Conservation (phyloP, 1,140 invertebrate species). For the Steinernema feltiae region DNA sequence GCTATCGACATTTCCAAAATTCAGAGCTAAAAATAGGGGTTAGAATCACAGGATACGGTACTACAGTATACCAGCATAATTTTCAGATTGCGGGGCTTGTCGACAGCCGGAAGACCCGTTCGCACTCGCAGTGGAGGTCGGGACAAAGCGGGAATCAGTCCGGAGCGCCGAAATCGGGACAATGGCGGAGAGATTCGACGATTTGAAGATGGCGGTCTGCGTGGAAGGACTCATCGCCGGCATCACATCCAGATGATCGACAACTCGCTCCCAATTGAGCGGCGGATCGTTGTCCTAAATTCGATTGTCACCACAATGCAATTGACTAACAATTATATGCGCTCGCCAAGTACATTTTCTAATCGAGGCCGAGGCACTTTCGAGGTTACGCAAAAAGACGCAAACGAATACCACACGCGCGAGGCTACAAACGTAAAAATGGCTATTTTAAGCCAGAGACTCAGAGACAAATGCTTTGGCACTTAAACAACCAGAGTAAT, state of each 20-base stretch:
- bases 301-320: not conserved
- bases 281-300: constrained; percentile 8
- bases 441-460: not conserved
- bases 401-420: too few species aligned
- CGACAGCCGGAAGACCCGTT: not conserved
- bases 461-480: not conserved
- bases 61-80: too few species aligned
- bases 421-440: too few species aligned
- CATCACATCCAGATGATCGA: not conserved
- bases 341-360: not conserved
- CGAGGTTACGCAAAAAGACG: not conserved
- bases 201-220: not conserved
- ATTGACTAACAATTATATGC: not conserved
- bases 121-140: not conserved
- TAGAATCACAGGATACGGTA: too few species aligned
- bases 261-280: not conserved
- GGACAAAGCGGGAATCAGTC: constrained; percentile 3
- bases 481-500: constrained; percentile 14
- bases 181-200: not conserved
- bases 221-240: not conserved
- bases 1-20: constrained; percentile 29
- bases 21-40: not conserved
- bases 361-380: not conserved
- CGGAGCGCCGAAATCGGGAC: constrained; percentile 1
- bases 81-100: not conserved